Evolutionary conservation across 2,797 vertebrate genomes (phyloP), one percentile per base, ranked within the genome.

Genomic region (Neosalanx taihuensis): DNA sequence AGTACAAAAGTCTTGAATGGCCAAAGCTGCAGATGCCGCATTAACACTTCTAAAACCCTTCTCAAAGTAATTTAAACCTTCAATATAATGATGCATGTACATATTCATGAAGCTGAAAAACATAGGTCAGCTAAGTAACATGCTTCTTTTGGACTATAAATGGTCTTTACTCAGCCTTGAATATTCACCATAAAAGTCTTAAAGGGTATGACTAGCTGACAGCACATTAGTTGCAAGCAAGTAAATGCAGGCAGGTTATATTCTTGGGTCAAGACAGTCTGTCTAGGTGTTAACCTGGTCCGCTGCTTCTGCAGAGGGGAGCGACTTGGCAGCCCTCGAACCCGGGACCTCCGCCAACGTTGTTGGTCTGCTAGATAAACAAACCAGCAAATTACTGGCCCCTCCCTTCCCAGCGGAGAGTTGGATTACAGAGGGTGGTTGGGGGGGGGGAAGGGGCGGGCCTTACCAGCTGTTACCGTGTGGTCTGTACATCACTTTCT

Each of bases 401-500:
- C 9, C 18, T n/a, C 56, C 56, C 56, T 23, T n/a, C 62, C 10
- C 20, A 62, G 60, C 1, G 13, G 53, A 20, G 17, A 37, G 37
- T 18, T 61, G 26, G 59, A 70, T 49, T 60, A 70, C 23, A 51
- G 49, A 18, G 18, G 51, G 15, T 15, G 56, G 65, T 31, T 71
- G 60, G 67, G 53, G 56, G 26, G 17, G 35, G 37, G 33, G 18
- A 10, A 46, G 37, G 12, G 18, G 37, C n/a, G 18, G 35, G 20
- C 33, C 4, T 13, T 35, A 6, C 63, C 63, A 64, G 35, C 64
- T 49, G 64, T 41, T 66, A 23, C 37, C 26, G 7, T 56, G 51
- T 56, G 15, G n/a, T 56, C 6, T 56, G 15, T 56, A 17, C 18
- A 4, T 56, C 51, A 17, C 51, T 56, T n/a, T 56, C 51, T 56